These are phyloP conservation scores for Agelastica alni DNA, from an alignment of 2,888 invertebrate genomes.

Conservation along the genomic window DNA sequence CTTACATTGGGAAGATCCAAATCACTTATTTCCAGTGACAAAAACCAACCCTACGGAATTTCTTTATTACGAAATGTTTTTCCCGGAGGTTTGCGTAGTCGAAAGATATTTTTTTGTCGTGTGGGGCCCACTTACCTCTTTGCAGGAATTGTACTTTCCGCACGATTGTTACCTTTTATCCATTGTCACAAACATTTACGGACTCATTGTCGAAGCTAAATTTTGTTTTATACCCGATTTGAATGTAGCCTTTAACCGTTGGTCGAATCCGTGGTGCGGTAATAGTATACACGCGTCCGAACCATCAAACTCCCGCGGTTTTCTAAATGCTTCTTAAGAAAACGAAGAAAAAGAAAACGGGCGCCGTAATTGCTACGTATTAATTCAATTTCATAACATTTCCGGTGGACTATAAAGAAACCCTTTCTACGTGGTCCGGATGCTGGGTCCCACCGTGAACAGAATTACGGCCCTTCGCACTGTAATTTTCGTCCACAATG, in stretches of 20 bases:
- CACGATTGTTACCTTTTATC: too few relatives aligned
- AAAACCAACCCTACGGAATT: too few relatives aligned
- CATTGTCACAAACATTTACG: too few relatives aligned
- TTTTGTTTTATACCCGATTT: too few relatives aligned
- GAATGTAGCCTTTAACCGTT: constrained; percentile 39
- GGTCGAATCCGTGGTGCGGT: constrained; percentile 51
- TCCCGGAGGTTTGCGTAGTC: too few relatives aligned
- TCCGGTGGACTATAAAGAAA: constrained; percentile 53
- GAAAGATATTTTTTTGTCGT: too few relatives aligned
- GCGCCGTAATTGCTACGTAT: constrained; percentile 57
- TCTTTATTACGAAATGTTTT: too few relatives aligned
- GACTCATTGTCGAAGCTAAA: too few relatives aligned
- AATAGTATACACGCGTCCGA: constrained; percentile 51
- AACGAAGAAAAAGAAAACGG: constrained; percentile 48
- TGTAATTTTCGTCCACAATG: constrained; percentile 54
- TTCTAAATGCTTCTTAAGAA: constrained; percentile 57
- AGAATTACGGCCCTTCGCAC: constrained; percentile 55
- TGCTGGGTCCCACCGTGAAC: constrained; percentile 51
- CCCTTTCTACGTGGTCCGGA: constrained; percentile 52
- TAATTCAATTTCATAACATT: constrained; percentile 57
- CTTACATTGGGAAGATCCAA: too few relatives aligned
- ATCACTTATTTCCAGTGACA: too few relatives aligned
- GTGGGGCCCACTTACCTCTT: too few relatives aligned
- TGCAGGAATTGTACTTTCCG: too few relatives aligned
- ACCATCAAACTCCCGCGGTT: constrained; percentile 48